Percentiles rank a stretch among this genome's conserved stretches.
phyloP scores from a whole-genome alignment of 2,888 invertebrate species.

The Melolontha melolontha region DNA sequence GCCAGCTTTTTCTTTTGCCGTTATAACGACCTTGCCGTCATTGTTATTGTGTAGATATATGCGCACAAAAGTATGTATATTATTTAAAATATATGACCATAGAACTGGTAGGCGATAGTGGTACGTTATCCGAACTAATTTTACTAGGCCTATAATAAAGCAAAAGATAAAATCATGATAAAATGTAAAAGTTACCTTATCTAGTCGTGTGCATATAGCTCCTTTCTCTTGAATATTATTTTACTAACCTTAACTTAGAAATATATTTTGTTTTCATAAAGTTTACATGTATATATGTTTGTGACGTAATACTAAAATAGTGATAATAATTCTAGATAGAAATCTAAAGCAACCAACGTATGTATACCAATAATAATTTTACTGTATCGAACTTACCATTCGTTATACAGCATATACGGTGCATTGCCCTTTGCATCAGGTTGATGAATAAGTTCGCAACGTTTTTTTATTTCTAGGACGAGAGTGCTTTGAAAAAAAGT shows the following conservation, averaged over 20 bases:
- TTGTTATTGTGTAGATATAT: constrained; percentile 27
- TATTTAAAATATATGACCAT: constrained; percentile 23
- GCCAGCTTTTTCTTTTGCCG: constrained; percentile 43
- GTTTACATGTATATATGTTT: too few species aligned
- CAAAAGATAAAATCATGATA: neutral
- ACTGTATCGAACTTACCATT: too few species aligned
- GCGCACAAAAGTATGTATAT: constrained; percentile 7
- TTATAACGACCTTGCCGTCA: constrained; percentile 40
- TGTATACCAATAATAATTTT: too few species aligned
- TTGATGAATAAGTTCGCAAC: too few species aligned
- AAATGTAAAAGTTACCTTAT: neutral
- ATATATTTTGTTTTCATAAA: too few species aligned
- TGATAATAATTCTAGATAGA: too few species aligned
- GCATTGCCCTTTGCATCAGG: too few species aligned
- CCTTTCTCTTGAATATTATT: neutral
- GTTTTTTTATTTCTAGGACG: too few species aligned
- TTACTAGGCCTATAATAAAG: constrained; percentile 5
- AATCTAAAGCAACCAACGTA: too few species aligned
- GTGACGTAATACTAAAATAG: too few species aligned
- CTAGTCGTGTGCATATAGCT: neutral
- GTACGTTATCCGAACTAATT: constrained; percentile 33
- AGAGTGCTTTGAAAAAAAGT: too few species aligned
- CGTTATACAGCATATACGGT: too few species aligned
- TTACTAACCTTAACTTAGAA: neutral
- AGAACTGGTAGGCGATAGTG: neutral